Base-by-base conservation (phyloP, 37 sponge, comb jelly and placozoan genomes). In the Crambe crambe region DNA sequence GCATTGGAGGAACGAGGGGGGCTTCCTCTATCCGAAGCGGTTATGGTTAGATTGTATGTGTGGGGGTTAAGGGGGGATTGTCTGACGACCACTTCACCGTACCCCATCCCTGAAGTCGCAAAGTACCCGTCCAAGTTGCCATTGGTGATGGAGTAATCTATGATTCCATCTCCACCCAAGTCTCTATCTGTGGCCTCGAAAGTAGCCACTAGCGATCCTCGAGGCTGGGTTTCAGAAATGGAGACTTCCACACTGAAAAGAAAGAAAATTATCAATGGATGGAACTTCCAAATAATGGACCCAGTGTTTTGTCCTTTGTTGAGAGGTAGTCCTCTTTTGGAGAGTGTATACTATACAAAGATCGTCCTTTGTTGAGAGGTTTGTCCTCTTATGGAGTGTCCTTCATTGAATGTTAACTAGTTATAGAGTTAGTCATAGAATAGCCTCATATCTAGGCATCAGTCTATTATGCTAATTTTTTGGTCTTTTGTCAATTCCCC, bases 111-210 rank as follows among this genome's bases (percentile, higher is more conserved):
- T 34, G 68, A 39, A 30, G 84, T 79, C 22, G 2, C 18, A 51
- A 90, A 90, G 73, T 78, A 85, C 0, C 68, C 73, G 1, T 71
- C 76, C 20, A 60, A 38, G 59, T 85, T 90, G 10, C 91, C 91
- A 36, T 43, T 56, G 42, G 74, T 56, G 59, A 90, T 75, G 69
- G 77, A 37, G 32, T 77, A 90, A 26, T 30, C 21, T 1, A 80
- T 56, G 0, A 21, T 38, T 15, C 91, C 91, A 37, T 65, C 81
- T 30, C 61, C 42, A 5, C 86, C 86, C 1, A 27, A 39, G 67
- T 90, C 91, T 3, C 6, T 68, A 57, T 90, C 91, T 26, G 10
- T 42, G 41, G 91, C 91, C 22, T 37, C 3, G 21, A 80, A 30
- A 5, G 18, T 41, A 10, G 73, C 39, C n/a, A 85, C 78, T 15